These are phyloP conservation scores for Carterocephalus palaemon DNA, from an alignment of 2,888 invertebrate genomes.

Conservation along the genomic window DNA sequence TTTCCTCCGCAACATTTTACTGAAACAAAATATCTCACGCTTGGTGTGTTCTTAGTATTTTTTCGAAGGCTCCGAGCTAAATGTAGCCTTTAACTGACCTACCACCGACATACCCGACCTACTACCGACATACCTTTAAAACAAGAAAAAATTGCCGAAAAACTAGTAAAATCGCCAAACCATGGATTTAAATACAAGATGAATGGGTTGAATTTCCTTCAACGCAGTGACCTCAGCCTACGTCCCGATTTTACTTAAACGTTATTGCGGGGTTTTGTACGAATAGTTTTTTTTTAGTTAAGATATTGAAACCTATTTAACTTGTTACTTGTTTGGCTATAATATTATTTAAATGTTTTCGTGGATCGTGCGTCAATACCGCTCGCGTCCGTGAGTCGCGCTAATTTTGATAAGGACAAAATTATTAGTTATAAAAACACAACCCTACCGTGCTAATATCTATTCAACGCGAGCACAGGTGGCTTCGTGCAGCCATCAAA, in stretches of 20 bases:
- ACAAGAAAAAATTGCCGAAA: conserved; percentile 2
- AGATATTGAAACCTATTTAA: not conserved
- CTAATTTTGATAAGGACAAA: too few relatives aligned
- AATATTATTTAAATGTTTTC: too few relatives aligned
- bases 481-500: too few relatives aligned
- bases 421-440: too few relatives aligned
- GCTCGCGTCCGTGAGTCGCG: too few relatives aligned
- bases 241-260: not conserved
- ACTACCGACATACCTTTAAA: too few relatives aligned
- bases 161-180: conserved; percentile 4
- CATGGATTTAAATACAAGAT: conserved; percentile 6
- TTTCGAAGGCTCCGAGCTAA: not conserved
- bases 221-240: conserved; percentile 4
- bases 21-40: not conserved
- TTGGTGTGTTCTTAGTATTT: not conserved
- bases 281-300: conserved; percentile 1
- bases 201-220: conserved; percentile 1
- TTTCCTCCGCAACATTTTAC: not conserved
- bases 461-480: too few relatives aligned
- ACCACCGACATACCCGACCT: too few relatives aligned
- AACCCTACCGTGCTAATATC: too few relatives aligned
- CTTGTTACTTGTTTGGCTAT: too few relatives aligned
- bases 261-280: not conserved
- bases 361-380: too few relatives aligned
- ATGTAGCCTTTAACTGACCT: not conserved